These are phyloP conservation scores for Drosophila gaucha DNA, from an alignment of 2,888 invertebrate genomes.

Conservation along the genomic window DNA sequence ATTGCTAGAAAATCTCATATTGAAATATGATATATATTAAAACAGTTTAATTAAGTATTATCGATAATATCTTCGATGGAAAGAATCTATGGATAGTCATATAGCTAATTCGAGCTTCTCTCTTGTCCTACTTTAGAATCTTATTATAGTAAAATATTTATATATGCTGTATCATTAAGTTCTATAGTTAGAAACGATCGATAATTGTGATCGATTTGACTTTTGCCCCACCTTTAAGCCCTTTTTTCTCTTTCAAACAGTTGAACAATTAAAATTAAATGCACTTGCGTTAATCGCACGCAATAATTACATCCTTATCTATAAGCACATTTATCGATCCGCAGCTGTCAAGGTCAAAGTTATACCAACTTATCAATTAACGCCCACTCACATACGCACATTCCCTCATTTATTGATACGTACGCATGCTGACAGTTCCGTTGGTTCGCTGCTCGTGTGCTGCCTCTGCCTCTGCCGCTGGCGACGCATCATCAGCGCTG, in stretches of 20 bases:
- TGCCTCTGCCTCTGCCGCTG: slow-evolving; percentile 15
- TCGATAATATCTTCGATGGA: too few species aligned
- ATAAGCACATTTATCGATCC: slow-evolving; percentile 30
- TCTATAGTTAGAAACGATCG: too few species aligned
- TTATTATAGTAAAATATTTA: too few species aligned
- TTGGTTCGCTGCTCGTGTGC: slow-evolving; percentile 22
- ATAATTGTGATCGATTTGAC: too few species aligned
- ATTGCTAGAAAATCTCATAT: too few species aligned
- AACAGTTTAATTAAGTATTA: too few species aligned
- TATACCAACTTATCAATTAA: slow-evolving; percentile 29
- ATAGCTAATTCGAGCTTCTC: too few species aligned
- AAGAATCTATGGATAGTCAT: too few species aligned
- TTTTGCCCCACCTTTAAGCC: not conserved
- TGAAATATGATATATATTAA: too few species aligned
- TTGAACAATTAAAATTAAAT: slow-evolving; percentile 23
- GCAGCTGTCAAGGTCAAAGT: slow-evolving; percentile 44
- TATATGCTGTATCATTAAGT: too few species aligned
- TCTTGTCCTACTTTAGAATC: too few species aligned
- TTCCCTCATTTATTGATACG: slow-evolving; percentile 27
- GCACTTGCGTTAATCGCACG: slow-evolving; percentile 6
- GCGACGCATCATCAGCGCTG: slow-evolving; percentile 71
- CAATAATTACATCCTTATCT: slow-evolving; percentile 33
- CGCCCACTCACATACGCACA: slow-evolving; percentile 2
- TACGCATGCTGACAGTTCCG: slow-evolving; percentile 46
- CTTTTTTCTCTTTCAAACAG: slow-evolving; percentile 8